phyloP scores from a whole-genome alignment of 2,888 invertebrate genomes.

The Papilio gigon region DNA sequence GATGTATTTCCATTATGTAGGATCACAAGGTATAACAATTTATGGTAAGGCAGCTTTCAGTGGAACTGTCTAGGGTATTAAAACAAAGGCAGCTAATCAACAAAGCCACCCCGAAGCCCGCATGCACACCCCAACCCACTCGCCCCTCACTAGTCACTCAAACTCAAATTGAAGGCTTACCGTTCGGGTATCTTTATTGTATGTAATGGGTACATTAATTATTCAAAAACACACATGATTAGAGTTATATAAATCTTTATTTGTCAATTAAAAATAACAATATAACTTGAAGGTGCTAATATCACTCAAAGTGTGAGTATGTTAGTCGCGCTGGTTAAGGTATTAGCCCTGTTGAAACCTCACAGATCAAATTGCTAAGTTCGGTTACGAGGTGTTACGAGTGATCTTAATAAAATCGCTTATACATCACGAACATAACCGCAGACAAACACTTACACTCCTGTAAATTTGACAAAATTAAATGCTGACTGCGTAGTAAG shows the following conservation, averaged over 20 bases:
- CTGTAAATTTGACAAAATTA: no score
- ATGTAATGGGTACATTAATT: not conserved
- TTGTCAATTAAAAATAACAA: no score
- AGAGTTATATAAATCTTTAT: not conserved
- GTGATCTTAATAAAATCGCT: no score
- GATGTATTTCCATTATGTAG: not conserved
- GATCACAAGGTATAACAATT: conserved; percentile 18
- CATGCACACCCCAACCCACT: not conserved
- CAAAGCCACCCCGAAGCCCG: conserved; percentile 18
- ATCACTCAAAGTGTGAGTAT: no score
- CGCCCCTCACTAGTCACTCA: conserved; percentile 16
- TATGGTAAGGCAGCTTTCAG: not conserved
- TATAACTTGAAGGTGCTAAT: no score
- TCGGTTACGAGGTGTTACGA: no score
- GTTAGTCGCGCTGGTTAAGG: no score
- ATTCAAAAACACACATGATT: not conserved
- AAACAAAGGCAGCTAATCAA: conserved; percentile 26
- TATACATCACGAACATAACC: no score
- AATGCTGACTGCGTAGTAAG: no score
- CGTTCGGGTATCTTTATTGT: conserved; percentile 11
- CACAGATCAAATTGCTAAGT: no score
- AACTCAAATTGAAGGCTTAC: conserved; percentile 24
- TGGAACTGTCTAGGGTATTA: conserved; percentile 29
- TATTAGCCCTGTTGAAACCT: no score
- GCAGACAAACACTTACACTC: no score